A percentile compares a stretch with the other conserved stretches of the same genome.
Evolutionary conservation across 2,113 vertebrate species (phyloP).

Genomic region (Pluvianellus socialis): DNA sequence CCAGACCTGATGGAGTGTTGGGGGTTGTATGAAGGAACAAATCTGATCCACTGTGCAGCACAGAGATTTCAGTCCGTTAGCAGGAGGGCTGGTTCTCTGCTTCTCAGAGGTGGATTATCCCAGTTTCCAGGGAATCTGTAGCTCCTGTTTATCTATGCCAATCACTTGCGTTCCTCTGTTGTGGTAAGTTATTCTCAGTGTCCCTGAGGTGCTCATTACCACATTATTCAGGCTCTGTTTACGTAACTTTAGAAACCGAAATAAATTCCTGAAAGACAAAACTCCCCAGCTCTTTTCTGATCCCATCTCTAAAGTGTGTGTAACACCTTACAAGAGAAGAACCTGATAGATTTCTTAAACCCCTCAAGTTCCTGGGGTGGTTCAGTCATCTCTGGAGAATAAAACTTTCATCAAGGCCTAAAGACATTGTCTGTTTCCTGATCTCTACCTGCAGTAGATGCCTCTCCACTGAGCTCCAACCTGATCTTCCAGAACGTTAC

Average conservation of each 20-base stretch:
- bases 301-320: not conserved
- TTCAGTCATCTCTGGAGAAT: not conserved
- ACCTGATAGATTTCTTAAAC: not conserved
- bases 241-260: constrained; percentile 2
- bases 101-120: constrained; percentile 34
- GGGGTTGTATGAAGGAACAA: not conserved
- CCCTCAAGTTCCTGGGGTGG: not conserved
- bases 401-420: not conserved
- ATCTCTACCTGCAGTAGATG: not conserved
- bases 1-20: not conserved
- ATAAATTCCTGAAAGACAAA: constrained; percentile 26
- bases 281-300: not conserved
- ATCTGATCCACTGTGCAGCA: not conserved
- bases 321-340: not conserved
- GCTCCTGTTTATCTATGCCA: constrained; percentile 15
- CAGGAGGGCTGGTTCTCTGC: not conserved
- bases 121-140: constrained; percentile 23
- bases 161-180: not conserved
- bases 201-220: constrained; percentile 54
- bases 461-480: not conserved
- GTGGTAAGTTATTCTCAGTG: not conserved
- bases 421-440: not conserved
- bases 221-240: constrained; percentile 28
- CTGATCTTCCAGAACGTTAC: not conserved
- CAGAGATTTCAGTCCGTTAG: constrained; percentile 6